Evolutionary conservation across 2,797 vertebrate species (phyloP).

Genomic region (Mormyrus proboscirostris): DNA sequence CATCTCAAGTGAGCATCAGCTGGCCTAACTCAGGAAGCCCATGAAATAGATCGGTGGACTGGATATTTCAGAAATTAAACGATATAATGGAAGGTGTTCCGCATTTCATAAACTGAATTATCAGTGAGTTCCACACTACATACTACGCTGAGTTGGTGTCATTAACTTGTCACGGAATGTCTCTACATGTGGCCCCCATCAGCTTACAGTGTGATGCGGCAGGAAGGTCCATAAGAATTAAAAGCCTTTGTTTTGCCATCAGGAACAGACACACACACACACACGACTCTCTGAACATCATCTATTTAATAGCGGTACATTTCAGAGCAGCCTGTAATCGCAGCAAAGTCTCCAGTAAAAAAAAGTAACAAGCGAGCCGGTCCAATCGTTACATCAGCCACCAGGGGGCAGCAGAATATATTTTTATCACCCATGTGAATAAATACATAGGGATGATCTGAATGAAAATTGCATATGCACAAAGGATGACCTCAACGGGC

Average conservation of each 20-base stretch:
- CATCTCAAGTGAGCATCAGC: conserved; percentile 38
- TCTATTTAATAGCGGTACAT: neutral
- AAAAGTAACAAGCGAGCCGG: neutral
- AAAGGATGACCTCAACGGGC: neutral
- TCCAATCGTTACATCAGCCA: neutral
- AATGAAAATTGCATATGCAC: neutral
- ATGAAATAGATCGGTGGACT: conserved; percentile 42
- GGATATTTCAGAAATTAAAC: neutral
- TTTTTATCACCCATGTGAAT: neutral
- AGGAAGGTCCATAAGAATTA: neutral
- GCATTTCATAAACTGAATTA: neutral
- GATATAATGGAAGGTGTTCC: neutral
- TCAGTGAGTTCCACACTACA: neutral
- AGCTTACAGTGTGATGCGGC: conserved; percentile 36
- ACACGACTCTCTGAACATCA: neutral
- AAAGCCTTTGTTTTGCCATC: neutral
- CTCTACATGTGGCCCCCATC: conserved; percentile 19
- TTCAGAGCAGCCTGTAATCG: neutral
- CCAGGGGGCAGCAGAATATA: neutral
- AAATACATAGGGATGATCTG: neutral
- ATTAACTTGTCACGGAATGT: neutral
- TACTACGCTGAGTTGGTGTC: neutral
- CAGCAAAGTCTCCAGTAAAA: neutral
- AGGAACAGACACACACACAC: neutral
- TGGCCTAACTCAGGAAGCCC: conserved; percentile 39